A percentile compares a stretch with the other conserved stretches of the same genome.
These are phyloP conservation scores for Microctenopoma stevenorrisi DNA, from an alignment of 2,797 vertebrate species.

Conservation along the genomic window DNA sequence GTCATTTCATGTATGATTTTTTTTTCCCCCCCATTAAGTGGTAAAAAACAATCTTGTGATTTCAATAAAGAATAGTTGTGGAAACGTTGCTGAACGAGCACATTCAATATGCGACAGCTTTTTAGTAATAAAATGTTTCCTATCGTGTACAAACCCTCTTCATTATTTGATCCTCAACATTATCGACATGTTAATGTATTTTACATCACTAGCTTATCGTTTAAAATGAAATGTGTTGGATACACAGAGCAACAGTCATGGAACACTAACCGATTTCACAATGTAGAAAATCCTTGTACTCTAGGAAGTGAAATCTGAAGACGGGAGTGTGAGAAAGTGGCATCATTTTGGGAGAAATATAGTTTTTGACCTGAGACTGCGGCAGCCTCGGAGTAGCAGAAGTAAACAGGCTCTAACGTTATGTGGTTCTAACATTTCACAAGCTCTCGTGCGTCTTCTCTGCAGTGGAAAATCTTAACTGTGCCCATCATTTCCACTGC, in stretches of 20 bases:
- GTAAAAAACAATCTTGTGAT: conserved; percentile 75
- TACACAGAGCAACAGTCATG: background rate
- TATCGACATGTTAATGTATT: background rate
- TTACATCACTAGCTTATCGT: background rate
- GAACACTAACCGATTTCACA: conserved; percentile 4
- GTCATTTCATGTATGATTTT: conserved; percentile 69
- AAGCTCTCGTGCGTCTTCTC: conserved; percentile 41
- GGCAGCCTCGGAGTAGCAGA: conserved; percentile 46
- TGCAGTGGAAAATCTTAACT: conserved; percentile 34
- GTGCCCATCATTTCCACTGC: conserved; percentile 39
- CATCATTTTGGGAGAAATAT: background rate
- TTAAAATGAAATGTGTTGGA: background rate
- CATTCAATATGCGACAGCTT: conserved; percentile 78
- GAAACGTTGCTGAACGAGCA: conserved; percentile 74
- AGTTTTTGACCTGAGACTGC: conserved; percentile 32
- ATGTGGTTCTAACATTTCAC: conserved; percentile 51
- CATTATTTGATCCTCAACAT: conserved; percentile 40
- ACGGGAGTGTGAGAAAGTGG: background rate
- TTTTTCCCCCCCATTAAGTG: conserved; percentile 64
- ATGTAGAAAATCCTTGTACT: background rate
- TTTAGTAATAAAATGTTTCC: conserved; percentile 87
- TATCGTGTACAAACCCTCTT: conserved; percentile 66
- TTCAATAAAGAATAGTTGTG: conserved; percentile 82
- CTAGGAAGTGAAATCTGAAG: conserved; percentile 6
- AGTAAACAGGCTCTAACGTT: conserved; percentile 42